Evolutionary conservation across 2,797 vertebrate species (phyloP), one percentile per base, ranked within the genome.

Genomic region (Sternotherus odoratus): DNA sequence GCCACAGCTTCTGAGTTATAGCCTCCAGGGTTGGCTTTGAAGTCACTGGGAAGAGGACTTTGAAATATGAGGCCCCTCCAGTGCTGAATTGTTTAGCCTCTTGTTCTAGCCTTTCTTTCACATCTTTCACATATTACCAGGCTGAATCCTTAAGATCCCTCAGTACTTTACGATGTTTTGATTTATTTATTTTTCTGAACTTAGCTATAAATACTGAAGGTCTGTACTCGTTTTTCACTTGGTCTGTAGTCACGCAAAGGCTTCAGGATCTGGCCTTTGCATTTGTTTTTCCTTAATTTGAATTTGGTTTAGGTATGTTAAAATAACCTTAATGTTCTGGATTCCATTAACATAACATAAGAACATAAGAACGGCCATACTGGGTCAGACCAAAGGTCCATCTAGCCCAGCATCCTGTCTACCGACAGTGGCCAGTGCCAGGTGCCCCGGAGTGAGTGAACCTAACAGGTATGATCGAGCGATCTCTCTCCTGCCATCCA

Each of bases 61-160:
- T 12, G 12, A 23, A 75, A 53, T 5, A 78, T 78, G 1, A 24
- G 21, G 2, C 78, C n/a, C 33, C 60, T 90, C 81, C 77, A 8
- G 24, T 24, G 6, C 26, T 86, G 36, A 0, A 0, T 54, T 77
- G 60, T 63, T n/a, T 33, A n/a, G 8, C 33, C 60, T 66, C 5
- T 28, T 56, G 12, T 77, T 86, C 33, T 17, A 79, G 0, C 0
- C 0, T 79, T 88, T 81, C 11, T 50, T 36, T 13, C 23, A 15
- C 69, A 46, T 4, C 39, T 26, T 43, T 6, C 13, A 63, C 53
- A 28, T 8, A 83, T 66, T n/a, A 48, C 28, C 86, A 50, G 66
- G 21, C 12, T 72, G 66, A 85, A 66, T 79, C 77, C 51, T 79
- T 36, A 74, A 72, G 60, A 21, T 87, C 50, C 39, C 6, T 86